Base-by-base conservation (phyloP, 2,797 vertebrate species). In the Columba guinea region DNA sequence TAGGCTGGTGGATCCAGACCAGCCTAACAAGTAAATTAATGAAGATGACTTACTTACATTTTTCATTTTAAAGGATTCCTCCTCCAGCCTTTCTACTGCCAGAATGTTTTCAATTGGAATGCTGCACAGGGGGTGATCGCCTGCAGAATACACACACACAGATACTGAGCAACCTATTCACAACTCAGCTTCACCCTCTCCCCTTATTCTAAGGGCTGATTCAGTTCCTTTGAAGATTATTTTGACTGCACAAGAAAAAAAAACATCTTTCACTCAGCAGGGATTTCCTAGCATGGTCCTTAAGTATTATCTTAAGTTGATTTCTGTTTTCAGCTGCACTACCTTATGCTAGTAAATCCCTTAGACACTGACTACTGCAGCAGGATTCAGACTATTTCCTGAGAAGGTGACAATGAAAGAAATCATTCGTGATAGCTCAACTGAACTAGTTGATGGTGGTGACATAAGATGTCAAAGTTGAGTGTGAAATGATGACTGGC, bases 11-110 rank as follows among this genome's bases (percentile, higher is more conserved):
- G 55, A 92, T 75, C 64, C 46, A 65, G 77, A 93, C 73, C 75
- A 87, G 85, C 51, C 76, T 68, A 87, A 93, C 60, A 80, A 82
- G 84, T 41, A 59, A 56, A 84, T 84, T 92, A 84, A 87, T 46
- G 52, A 89, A 91, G 51, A 90, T 77, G 84, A 76, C 90, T 76
- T 79, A 96, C 99, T 99, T 98, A 99, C 99, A 39, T 99, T 99
- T 98, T 99, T 99, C 99, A 99, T 99, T 97, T 99, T 99, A 97
- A 99, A 99, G 62, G 99, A 99, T 97, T 99, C 99, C 92, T 99
- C 99, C 95, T 99, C 99, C 51, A 99, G 98, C 82, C 98, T 98
- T 97, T 99, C 99, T 70, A 99, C 99, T 11, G 99, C 99, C 97
- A 99, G 97, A 95, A 99, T 99, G 97, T 99, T 99, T 97, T 99